phyloP scores from a whole-genome alignment of 1,140 invertebrate species.

The Drosophila ambigua region DNA sequence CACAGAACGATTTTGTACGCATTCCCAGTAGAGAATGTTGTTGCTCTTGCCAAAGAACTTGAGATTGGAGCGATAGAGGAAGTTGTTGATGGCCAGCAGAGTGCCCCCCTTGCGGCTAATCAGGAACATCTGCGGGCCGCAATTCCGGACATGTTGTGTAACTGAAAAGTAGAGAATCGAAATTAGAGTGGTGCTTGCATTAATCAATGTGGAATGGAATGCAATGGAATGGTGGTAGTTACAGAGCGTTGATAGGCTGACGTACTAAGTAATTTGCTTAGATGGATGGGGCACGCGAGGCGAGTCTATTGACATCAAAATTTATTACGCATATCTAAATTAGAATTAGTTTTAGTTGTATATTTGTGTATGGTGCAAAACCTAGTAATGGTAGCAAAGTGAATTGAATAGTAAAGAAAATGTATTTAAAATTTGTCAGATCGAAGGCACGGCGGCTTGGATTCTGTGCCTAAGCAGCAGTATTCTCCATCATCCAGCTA shows the following conservation, averaged over 20 bases:
- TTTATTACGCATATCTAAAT: slow-evolving; percentile 11
- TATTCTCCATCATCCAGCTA: slow-evolving; percentile 16
- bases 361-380: slow-evolving; percentile 5
- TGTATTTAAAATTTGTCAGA: neutral
- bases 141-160: slow-evolving; percentile 76
- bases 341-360: neutral
- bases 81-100: slow-evolving; percentile 79
- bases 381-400: slow-evolving; percentile 17
- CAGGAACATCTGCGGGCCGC: slow-evolving; percentile 76
- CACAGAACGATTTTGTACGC: slow-evolving; percentile 78
- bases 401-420: slow-evolving; percentile 13
- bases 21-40: slow-evolving; percentile 83
- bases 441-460: slow-evolving; percentile 1
- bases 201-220: slow-evolving; percentile 14
- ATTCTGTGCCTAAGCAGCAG: too few relatives aligned
- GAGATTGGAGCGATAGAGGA: slow-evolving; percentile 82
- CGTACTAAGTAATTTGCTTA: slow-evolving; percentile 3
- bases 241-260: slow-evolving; percentile 8
- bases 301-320: slow-evolving; percentile 7
- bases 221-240: slow-evolving; percentile 16
- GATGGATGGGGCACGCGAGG: slow-evolving; percentile 4
- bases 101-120: slow-evolving; percentile 82
- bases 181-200: neutral
- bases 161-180: slow-evolving; percentile 51
- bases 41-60: slow-evolving; percentile 73